Percentiles rank a stretch among this genome's conserved stretches.
phyloP scores from a whole-genome alignment of 37 sponge, comb jelly and placozoan species.

The Petrosia ficiformis region DNA sequence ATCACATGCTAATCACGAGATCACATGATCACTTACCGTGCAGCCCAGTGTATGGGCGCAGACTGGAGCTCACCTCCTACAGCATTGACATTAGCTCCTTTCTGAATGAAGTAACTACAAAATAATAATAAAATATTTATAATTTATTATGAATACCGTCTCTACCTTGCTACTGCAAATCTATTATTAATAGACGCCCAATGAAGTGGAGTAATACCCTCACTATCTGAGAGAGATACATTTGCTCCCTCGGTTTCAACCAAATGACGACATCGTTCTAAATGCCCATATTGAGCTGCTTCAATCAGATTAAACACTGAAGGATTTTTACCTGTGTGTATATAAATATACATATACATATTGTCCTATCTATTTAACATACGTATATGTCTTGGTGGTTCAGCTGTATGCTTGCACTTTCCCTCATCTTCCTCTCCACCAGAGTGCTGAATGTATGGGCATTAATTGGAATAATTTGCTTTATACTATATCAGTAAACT shows the following conservation, averaged over 20 bases:
- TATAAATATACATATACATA: background rate
- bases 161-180: constrained; percentile 74
- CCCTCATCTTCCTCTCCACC: background rate
- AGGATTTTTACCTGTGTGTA: constrained; percentile 22
- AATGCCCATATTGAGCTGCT: constrained; percentile 86
- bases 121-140: background rate
- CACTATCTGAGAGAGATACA: constrained; percentile 63
- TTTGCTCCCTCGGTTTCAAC: constrained; percentile 72
- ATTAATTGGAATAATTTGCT: no score
- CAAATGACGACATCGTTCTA: constrained; percentile 72
- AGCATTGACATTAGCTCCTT: constrained; percentile 88
- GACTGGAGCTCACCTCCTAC: constrained; percentile 85
- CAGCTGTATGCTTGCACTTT: background rate
- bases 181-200: constrained; percentile 99
- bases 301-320: constrained; percentile 60
- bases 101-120: constrained; percentile 77
- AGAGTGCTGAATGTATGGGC: background rate
- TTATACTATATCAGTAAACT: no score
- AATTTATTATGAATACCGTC: background rate
- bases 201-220: constrained; percentile 88
- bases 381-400: background rate
- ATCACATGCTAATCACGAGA: no score
- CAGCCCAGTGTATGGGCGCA: constrained; percentile 94
- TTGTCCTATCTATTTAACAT: background rate
- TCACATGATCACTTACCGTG: constrained; percentile 48